Evolutionary conservation across 2,888 invertebrate genomes (phyloP), one percentile per base, ranked within the genome.

Genomic region (Ectemnius cavifrons): DNA sequence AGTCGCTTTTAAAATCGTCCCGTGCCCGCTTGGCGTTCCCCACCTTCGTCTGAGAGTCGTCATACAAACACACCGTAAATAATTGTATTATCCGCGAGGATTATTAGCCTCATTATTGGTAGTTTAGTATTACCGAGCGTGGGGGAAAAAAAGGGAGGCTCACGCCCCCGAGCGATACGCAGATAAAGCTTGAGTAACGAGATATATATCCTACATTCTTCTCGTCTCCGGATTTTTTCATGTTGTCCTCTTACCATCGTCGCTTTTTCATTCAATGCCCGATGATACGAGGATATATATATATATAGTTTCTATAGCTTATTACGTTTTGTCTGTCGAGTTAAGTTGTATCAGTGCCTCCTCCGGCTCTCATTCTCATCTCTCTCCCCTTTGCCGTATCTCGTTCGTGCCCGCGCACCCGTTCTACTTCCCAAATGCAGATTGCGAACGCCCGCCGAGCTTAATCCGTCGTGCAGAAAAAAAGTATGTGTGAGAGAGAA

Each of bases 401-500:
- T 62, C 63, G 67, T 61, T 67, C 75, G 63, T 65, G 63, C 67
- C 60, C 52, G 68, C 75, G 63, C 63, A 60, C 67, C 63, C 52
- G 68, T 67, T 74, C 58, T 62, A 56, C 46, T 56, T 71, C 68
- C 37, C 65, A 71, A 65, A 71, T 69, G 63, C 68, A 67, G 68
- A 77, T 57, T 60, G 60, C 61, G 28, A 60, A 62, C 58, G 57
- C 59, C 23, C 28, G 4, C 45, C 49, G 45, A 67, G 66, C 57
- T 71, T 75, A 71, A 75, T 75, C 57, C 72, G 66, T 13, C 20
- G 66, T 49, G 37, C 8, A 11, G 37, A 37, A 37, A 37, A 37
- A 23, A 23, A 3, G 3, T 0, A 23, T n/a, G n/a, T n/a, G n/a
- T n/a, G 3, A 23, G 23, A 23, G 23, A 23, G 23, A 23, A 3